phyloP scores from a whole-genome alignment of 2,888 invertebrate species.

The Melipona bicolor region DNA sequence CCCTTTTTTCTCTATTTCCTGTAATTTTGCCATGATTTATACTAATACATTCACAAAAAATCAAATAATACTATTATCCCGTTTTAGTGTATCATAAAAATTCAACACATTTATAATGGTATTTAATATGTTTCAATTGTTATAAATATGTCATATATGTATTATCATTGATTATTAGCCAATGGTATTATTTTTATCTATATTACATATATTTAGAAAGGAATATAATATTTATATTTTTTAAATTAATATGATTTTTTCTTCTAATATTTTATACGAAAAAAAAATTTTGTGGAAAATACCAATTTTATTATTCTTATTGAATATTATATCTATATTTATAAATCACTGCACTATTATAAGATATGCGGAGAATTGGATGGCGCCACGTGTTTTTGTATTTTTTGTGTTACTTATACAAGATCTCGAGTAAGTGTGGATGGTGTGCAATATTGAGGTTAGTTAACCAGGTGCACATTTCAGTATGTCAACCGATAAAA shows the following conservation, averaged over 20 bases:
- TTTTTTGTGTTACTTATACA: conserved; percentile 1
- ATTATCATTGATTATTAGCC: too few species aligned
- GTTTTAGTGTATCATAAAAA: background rate
- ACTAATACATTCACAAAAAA: background rate
- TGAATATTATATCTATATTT: background rate
- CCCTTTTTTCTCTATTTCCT: conserved; percentile 51
- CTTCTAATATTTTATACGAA: background rate
- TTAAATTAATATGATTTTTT: background rate
- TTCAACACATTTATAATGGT: background rate
- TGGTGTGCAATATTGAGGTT: conserved; percentile 54
- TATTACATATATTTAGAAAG: background rate
- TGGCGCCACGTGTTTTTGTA: conserved; percentile 61
- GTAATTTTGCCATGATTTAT: conserved; percentile 23
- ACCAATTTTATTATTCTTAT: background rate
- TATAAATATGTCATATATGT: background rate
- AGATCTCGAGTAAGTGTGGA: conserved; percentile 31
- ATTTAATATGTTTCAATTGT: conserved; percentile 20
- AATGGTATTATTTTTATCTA: background rate
- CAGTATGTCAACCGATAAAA: conserved; percentile 72
- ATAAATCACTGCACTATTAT: conserved; percentile 25
- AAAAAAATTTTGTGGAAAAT: background rate
- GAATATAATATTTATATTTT: background rate
- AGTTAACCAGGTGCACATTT: conserved; percentile 47
- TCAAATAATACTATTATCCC: background rate
- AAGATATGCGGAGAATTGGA: conserved; percentile 44